Evolutionary conservation across 2,113 vertebrate genomes (phyloP).

Genomic region (Tragelaphus buxtoni): DNA sequence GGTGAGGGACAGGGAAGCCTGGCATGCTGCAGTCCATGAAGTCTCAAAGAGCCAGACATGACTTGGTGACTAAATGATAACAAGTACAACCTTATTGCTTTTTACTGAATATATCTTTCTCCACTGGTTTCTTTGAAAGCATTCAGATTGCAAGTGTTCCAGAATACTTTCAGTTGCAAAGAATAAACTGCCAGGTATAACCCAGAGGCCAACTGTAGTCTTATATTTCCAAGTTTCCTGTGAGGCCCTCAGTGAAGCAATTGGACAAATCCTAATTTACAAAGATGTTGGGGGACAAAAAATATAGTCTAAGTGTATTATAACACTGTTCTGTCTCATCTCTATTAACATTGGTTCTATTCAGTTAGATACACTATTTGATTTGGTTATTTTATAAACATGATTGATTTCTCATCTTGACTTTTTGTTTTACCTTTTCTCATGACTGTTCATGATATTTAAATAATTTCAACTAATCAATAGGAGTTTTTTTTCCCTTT

Average conservation of each 20-base stretch:
- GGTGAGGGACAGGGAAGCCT: neutral
- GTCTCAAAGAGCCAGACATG: neutral
- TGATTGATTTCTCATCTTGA: neutral
- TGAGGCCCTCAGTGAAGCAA: neutral
- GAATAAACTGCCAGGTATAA: neutral
- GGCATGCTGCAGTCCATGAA: neutral
- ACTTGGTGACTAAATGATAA: neutral
- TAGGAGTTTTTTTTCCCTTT: neutral
- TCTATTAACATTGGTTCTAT: neutral
- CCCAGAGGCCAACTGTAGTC: neutral
- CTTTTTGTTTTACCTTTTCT: neutral
- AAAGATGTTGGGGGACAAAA: neutral
- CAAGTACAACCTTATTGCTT: neutral
- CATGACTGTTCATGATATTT: neutral
- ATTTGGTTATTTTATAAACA: neutral
- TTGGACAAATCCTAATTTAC: neutral
- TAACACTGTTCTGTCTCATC: neutral
- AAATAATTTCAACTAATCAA: conserved; percentile 34
- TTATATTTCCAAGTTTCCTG: neutral
- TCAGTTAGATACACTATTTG: neutral
- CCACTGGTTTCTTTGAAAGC: neutral
- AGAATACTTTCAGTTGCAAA: neutral
- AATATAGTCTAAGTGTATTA: neutral
- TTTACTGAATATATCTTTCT: neutral
- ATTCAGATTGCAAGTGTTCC: neutral